phyloP scores from a whole-genome alignment of 2,888 invertebrate species.

The Agriopis marginaria region DNA sequence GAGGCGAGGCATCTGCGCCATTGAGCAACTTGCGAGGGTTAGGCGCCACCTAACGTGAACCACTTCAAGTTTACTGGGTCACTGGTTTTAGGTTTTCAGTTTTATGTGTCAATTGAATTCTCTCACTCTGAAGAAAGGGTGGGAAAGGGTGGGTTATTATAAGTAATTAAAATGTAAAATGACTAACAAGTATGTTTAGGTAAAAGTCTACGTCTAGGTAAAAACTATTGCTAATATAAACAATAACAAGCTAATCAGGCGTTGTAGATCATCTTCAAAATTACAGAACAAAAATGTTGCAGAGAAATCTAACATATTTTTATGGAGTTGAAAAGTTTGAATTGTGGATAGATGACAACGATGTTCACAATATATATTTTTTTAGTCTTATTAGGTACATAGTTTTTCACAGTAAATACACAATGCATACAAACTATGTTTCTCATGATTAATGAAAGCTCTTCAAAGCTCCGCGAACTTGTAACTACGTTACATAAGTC shows the following conservation, averaged over 20 bases:
- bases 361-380: too few species aligned
- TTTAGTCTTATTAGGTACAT: not conserved
- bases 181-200: too few species aligned
- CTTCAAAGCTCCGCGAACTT: constrained; percentile 19
- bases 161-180: not conserved
- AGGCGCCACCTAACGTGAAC: constrained; percentile 28
- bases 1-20: constrained; percentile 44
- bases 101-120: constrained; percentile 20
- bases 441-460: constrained; percentile 19
- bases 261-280: too few species aligned
- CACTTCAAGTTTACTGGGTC: constrained; percentile 40
- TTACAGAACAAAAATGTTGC: too few species aligned
- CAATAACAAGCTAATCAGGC: too few species aligned
- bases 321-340: too few species aligned
- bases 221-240: too few species aligned
- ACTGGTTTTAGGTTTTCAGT: constrained; percentile 26
- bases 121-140: not conserved
- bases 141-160: too few species aligned
- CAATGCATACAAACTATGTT: constrained; percentile 12
- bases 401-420: not conserved
- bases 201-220: too few species aligned
- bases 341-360: too few species aligned
- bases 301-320: too few species aligned
- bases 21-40: constrained; percentile 30
- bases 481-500: constrained; percentile 19